Base-by-base conservation (phyloP, 2,888 invertebrate species). In the Merodon equestris region DNA sequence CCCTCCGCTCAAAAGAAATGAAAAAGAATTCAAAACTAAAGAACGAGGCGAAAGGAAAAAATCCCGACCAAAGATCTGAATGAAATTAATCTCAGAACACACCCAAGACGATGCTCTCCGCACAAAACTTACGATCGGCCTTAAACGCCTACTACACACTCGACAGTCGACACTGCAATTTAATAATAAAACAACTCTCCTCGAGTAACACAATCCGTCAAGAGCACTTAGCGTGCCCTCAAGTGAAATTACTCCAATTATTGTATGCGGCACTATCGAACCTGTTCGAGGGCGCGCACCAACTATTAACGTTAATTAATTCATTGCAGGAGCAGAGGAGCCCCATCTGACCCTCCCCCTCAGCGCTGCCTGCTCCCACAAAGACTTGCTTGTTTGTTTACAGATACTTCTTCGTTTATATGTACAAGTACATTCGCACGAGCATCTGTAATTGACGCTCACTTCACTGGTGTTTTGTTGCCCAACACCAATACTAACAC, bases 291-390 rank as follows among this genome's bases (percentile, higher is more conserved):
- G 77, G 77, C 77, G 77, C 77, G 73, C 73, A 77, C 73, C 27
- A 77, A 77, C 77, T 77, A 77, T 77, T 77, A 77, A 73, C 73
- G 67, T 73, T 77, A 77, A 77, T 77, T 77, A 77, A 77, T 77
- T 77, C 77, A 77, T 77, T 73, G 77, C 77, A 77, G 67, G 57
- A 73, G 38, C 54, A 71, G 63, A 19, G 50, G 7, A 60, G 53
- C 61, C 57, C 48, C 36, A 53, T 58, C 67, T 27, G 12, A 42
- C 47, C 40, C 15, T 47, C 57, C 51, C 40, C 40, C n/a, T n/a
- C 10, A 9, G 3, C 40, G 47, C 48, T 61, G 3, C 7, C 7
- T 27, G 27, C 27, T 7, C 7, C 7, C 7, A n/a, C n/a, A n/a
- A n/a, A n/a, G 2, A 27, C 27, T 27, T 2, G 27, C 2, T 27